These are phyloP conservation scores for Conomelus anceps DNA, from an alignment of 2,888 invertebrate species.

Conservation along the genomic window DNA sequence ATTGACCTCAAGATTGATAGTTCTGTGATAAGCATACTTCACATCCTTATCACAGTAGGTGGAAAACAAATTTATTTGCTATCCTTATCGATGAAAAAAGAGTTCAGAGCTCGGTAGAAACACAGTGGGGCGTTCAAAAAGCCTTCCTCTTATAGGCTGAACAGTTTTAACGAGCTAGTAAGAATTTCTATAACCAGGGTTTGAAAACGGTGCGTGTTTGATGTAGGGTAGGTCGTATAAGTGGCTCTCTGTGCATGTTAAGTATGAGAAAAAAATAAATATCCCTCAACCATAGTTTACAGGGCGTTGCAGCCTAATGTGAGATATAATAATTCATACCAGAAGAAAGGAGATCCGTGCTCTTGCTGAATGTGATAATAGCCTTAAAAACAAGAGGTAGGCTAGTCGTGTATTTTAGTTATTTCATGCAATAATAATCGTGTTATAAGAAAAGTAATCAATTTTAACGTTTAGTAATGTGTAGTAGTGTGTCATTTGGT, in stretches of 20 bases:
- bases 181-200: neutral
- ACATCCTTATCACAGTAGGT: neutral
- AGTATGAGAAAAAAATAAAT: neutral
- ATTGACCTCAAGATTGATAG: neutral
- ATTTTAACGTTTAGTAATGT: neutral
- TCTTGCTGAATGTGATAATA: neutral
- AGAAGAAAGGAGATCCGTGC: neutral
- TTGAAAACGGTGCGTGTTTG: neutral
- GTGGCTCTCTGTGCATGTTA: neutral
- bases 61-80: neutral
- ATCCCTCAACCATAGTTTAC: neutral
- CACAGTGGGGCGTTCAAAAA: neutral
- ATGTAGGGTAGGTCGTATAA: neutral
- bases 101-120: neutral
- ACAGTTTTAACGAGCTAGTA: neutral
- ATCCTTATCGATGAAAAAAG: neutral
- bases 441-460: neutral
- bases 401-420: neutral
- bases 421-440: neutral
- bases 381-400: neutral
- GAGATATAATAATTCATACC: neutral
- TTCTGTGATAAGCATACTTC: neutral
- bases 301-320: neutral
- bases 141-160: neutral
- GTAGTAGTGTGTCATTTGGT: neutral